These are phyloP conservation scores for Morpho deidamia DNA, from an alignment of 2,888 invertebrate species.

Conservation along the genomic window DNA sequence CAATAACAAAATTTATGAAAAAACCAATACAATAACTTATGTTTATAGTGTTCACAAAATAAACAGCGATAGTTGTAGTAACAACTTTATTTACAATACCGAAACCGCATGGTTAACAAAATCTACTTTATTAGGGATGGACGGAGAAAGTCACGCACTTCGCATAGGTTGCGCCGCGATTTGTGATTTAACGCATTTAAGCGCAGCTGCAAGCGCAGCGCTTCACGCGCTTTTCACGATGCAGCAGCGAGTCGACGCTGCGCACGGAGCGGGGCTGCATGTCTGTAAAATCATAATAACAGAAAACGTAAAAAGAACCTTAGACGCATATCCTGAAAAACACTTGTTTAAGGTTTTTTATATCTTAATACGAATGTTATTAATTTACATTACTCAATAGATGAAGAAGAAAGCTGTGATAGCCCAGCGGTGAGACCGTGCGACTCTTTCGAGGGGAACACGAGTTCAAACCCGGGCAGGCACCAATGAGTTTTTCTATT, in stretches of 20 bases:
- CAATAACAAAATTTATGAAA: slow-evolving; percentile 5
- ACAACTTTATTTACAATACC: slow-evolving; percentile 33
- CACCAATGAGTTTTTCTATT: no score
- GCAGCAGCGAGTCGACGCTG: slow-evolving; percentile 74
- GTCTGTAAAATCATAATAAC: slow-evolving; percentile 66
- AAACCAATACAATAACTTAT: slow-evolving; percentile 9
- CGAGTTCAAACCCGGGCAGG: no score
- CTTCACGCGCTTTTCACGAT: slow-evolving; percentile 82
- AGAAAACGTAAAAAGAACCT: no score
- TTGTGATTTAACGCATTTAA: slow-evolving; percentile 37
- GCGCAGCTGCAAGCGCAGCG: slow-evolving; percentile 88
- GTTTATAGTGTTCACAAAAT: slow-evolving; percentile 14
- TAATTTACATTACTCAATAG: no score
- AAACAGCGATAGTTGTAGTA: slow-evolving; percentile 24
- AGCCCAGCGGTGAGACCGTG: no score
- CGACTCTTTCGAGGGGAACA: no score
- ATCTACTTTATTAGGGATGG: slow-evolving; percentile 25
- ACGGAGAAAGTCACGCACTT: slow-evolving; percentile 26
- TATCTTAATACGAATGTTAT: no score
- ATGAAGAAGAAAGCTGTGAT: no score
- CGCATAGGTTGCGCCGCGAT: slow-evolving; percentile 13
- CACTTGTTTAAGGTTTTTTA: no score
- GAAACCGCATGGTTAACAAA: slow-evolving; percentile 29
- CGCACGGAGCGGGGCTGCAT: slow-evolving; percentile 87
- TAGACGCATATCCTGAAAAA: no score